These are phyloP conservation scores for Rhodophaea formosa DNA, from an alignment of 2,888 invertebrate genomes.

Conservation along the genomic window DNA sequence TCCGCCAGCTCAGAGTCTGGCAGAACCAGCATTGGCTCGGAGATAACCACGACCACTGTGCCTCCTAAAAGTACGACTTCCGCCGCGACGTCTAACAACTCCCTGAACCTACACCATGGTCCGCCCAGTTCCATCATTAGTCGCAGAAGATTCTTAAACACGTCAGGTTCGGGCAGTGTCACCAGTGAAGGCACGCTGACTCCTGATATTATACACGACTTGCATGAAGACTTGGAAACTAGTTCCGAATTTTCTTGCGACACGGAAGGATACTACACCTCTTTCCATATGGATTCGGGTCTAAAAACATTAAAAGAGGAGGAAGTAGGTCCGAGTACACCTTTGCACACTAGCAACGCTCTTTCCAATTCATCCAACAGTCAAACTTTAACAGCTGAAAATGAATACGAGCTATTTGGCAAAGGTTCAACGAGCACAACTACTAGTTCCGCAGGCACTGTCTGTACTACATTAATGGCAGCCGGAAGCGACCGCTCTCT, in stretches of 20 bases:
- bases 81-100: slow-evolving; percentile 85
- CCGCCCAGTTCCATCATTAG: slow-evolving; percentile 87
- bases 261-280: slow-evolving; percentile 98
- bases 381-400: slow-evolving; percentile 89
- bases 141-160: slow-evolving; percentile 84
- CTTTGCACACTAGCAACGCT: slow-evolving; percentile 86
- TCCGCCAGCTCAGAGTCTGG: slow-evolving; percentile 95
- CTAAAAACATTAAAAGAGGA: slow-evolving; percentile 91
- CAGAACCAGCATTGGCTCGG: slow-evolving; percentile 91
- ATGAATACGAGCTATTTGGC: slow-evolving; percentile 95
- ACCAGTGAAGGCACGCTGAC: slow-evolving; percentile 93
- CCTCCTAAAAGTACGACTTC: slow-evolving; percentile 86
- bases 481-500: slow-evolving; percentile 83
- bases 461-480: slow-evolving; percentile 90
- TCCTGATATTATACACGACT: slow-evolving; percentile 89
- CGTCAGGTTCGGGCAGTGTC: slow-evolving; percentile 90
- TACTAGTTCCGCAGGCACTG: slow-evolving; percentile 94
- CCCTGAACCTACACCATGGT: slow-evolving; percentile 82
- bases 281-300: slow-evolving; percentile 98
- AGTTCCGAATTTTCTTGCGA: slow-evolving; percentile 97
- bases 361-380: slow-evolving; percentile 86
- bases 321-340: slow-evolving; percentile 83
- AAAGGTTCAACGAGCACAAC: slow-evolving; percentile 95
- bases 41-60: slow-evolving; percentile 86
- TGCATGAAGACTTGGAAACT: slow-evolving; percentile 91